phyloP scores from a whole-genome alignment of 2,888 invertebrate genomes.

The Ophion ellenae region DNA sequence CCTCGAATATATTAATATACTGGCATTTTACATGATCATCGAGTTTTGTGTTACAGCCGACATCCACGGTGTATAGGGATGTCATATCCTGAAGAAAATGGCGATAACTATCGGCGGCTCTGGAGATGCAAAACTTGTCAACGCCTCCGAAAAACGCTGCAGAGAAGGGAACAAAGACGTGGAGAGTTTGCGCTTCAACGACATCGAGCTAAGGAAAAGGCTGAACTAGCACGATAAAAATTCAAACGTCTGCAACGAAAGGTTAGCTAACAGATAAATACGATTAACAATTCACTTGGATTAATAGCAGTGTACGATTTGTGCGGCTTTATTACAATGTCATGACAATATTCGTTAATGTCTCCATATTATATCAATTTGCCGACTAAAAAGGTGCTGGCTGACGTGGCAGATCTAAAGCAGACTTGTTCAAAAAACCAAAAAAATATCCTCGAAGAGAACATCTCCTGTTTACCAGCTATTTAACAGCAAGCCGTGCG shows the following conservation, averaged over 20 bases:
- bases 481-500: constrained; percentile 2
- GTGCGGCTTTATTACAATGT: too few relatives aligned
- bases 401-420: neutral
- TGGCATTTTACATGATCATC: neutral
- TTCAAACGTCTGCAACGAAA: too few relatives aligned
- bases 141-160: constrained; percentile 1
- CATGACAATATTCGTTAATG: too few relatives aligned
- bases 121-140: constrained; percentile 3
- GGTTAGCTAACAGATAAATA: too few relatives aligned
- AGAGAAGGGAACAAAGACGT: too few relatives aligned
- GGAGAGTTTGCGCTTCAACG: too few relatives aligned
- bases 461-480: neutral
- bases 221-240: too few relatives aligned
- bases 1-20: neutral
- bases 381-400: neutral
- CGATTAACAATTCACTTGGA: too few relatives aligned
- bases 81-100: neutral
- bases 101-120: neutral
- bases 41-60: constrained; percentile 6
- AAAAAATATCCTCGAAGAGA: neutral
- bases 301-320: too few relatives aligned
- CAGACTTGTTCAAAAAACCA: neutral
- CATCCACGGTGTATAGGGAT: neutral
- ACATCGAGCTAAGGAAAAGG: too few relatives aligned
- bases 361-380: neutral